Evolutionary conservation across 2,113 vertebrate species (phyloP), one percentile per base, ranked within the genome.

Genomic region (Carassius auratus): DNA sequence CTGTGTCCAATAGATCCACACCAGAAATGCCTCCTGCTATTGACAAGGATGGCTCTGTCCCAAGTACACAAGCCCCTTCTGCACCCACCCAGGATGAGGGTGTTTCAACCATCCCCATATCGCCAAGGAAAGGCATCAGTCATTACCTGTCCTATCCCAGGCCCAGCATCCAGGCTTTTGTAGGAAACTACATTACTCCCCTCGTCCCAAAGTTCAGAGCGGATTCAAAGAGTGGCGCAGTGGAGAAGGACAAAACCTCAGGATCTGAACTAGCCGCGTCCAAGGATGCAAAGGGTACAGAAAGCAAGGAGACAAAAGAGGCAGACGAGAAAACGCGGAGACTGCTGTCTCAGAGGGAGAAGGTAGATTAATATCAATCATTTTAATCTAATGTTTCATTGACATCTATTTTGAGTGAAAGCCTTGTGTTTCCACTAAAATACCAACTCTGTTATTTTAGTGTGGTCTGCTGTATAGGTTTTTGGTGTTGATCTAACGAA

Each of bases 131-230:
- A 86, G 95, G 95, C 78, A 96, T 99, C 91, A 95, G 95, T 76
- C 96, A 94, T 85, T 97, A 99, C 80, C 94, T 99, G 82, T 96
- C 96, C 0, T 95, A 96, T 85, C 97, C 97, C 14, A 95, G 94
- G 81, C 97, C 97, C 91, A 98, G 96, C 0, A 95, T 99, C 13
- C 98, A 98, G 76, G 97, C 97, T 19, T 97, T 99, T 87, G 96
- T 99, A 8, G 97, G 97, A 88, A 97, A 93, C 89, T 99, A 98
- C 90, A 96, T 99, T 23, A 93, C 95, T 3, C 96, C 97, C 7
- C 92, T 99, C 84, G 97, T 98, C 33, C 97, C 97, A 52, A 99
- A 96, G 87, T 95, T 98, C 86, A 90, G 96, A 74, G 91, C 91
- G 0, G 97, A 98, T 7, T 21, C 95, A 21, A 97, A 96, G 94